phyloP scores from a whole-genome alignment of 2,113 vertebrate genomes.

The Chunga burmeisteri region DNA sequence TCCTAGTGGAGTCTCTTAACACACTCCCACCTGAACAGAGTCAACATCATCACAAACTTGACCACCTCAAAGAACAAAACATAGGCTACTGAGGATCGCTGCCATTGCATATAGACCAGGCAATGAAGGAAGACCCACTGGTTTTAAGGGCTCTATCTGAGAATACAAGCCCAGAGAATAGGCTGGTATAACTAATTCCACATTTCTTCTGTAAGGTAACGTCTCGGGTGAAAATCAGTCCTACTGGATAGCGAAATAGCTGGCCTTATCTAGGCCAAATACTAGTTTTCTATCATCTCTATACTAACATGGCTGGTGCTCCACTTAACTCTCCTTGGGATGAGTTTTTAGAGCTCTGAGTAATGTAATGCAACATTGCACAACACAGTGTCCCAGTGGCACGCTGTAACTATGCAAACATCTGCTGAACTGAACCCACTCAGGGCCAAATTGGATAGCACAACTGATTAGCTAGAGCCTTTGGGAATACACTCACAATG shows the following conservation, averaged over 20 bases:
- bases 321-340: background rate
- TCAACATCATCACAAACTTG: background rate
- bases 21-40: background rate
- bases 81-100: background rate
- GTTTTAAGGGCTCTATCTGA: background rate
- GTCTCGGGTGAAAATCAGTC: background rate
- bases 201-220: background rate
- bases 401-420: background rate
- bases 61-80: background rate
- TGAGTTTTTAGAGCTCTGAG: conserved; percentile 14
- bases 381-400: background rate
- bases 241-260: background rate
- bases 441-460: conserved; percentile 25
- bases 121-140: background rate
- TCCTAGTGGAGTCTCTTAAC: background rate
- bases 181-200: background rate
- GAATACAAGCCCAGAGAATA: background rate
- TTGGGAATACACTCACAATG: conserved; percentile 3
- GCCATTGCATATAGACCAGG: background rate
- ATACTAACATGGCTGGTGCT: background rate
- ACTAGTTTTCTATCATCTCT: background rate
- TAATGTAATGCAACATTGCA: background rate
- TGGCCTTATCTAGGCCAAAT: background rate
- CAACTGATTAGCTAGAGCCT: conserved; percentile 30
- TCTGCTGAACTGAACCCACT: conserved; percentile 37